Base-by-base conservation (phyloP, 2,797 vertebrate species). In the Holocentrus rufus region DNA sequence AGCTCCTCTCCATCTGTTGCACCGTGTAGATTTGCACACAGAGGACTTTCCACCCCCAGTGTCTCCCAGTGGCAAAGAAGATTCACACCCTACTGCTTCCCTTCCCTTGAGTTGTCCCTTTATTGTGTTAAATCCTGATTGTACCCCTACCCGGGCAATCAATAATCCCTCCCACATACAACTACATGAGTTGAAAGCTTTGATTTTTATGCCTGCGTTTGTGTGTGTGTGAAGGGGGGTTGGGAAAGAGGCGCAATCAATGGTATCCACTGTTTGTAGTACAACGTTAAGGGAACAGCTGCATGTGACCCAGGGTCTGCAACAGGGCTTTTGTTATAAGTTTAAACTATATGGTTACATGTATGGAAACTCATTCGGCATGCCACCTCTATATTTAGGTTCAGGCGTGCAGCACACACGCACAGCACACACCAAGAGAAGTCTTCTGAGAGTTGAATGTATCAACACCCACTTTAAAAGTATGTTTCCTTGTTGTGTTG, bases 1-100 rank as follows among this genome's bases (percentile, higher is more conserved):
- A 92, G 81, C 88, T 68, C 53, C 30, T 47, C 65, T 85, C 91
- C 91, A 90, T 90, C 90, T 91, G 91, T 83, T 79, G 69, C 72
- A 20, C 67, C 25, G 6, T 63, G 34, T 69, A 83, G 86, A 87
- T 85, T 84, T 86, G 59, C 66, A 55, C 74, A 72, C 76, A 49
- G 47, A 67, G 18, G 52, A 68, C 81, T 65, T 36, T 50, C 52
- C 57, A 44, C 55, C 59, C 49, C 30, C 61, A 2, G 44, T 65
- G 62, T 75, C 65, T 77, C 74, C 39, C 23, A 52, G 23, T 46
- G 61, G 20, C 76, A 36, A 66, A 76, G 49, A 52, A 44, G 11
- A 69, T 36, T 39, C 30, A 18, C 10, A 0, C 42, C n/a, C 49
- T 20, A 27, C 17, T 7, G 22, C 55, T 68, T 59, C 71, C 20